These are phyloP conservation scores for Hydrolagus colliei DNA, from an alignment of 2,797 vertebrate species.

Conservation along the genomic window DNA sequence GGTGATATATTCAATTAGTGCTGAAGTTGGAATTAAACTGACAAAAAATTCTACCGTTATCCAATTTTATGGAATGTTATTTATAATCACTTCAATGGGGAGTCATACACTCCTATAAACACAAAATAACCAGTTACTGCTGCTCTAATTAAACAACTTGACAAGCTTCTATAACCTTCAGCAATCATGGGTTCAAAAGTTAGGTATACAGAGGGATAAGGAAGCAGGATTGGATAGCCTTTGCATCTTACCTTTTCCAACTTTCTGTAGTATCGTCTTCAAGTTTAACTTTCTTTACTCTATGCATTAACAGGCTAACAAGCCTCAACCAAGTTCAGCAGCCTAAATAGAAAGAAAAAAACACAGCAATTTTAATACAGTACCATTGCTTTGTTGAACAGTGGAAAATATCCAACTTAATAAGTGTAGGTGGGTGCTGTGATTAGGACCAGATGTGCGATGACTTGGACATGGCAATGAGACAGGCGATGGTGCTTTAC, in stretches of 20 bases:
- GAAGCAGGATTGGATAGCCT: constrained; percentile 21
- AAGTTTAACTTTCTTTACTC: constrained; percentile 88
- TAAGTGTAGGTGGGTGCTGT: not conserved
- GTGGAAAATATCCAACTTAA: not conserved
- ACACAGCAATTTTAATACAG: not conserved
- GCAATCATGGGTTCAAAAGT: not conserved
- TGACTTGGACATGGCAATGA: too few relatives aligned
- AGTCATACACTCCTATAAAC: too few relatives aligned
- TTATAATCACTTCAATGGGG: too few relatives aligned
- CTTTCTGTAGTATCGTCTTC: constrained; percentile 76
- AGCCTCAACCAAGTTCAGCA: constrained; percentile 62
- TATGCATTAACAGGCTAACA: constrained; percentile 84
- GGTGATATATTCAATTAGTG: too few relatives aligned
- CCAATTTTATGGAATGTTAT: too few relatives aligned
- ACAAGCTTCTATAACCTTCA: not conserved
- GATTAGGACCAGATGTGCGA: not conserved
- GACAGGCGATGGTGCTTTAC: too few relatives aligned
- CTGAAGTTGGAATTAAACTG: too few relatives aligned
- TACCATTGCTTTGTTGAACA: not conserved
- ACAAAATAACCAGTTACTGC: too few relatives aligned
- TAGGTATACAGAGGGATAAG: constrained; percentile 29
- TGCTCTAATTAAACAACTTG: not conserved
- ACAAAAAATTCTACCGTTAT: too few relatives aligned
- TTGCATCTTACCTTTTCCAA: constrained; percentile 75
- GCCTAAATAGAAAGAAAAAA: constrained; percentile 51